Conservation (phyloP, 1,140 invertebrate species). For the Meloidogyne hapla region DNA sequence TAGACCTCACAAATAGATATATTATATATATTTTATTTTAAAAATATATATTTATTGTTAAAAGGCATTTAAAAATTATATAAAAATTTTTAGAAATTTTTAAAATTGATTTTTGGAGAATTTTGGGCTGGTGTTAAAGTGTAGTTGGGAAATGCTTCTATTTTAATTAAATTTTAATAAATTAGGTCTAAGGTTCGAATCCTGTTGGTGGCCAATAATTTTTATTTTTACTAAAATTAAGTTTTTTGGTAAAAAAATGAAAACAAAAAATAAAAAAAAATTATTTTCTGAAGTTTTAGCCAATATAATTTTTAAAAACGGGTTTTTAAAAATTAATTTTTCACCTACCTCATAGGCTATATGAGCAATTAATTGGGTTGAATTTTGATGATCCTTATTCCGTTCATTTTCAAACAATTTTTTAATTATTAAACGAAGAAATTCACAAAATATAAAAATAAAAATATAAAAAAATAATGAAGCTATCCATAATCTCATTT, state of each 20-base stretch:
- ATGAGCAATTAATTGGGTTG: background rate
- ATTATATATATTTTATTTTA: too few species aligned
- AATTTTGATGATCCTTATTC: background rate
- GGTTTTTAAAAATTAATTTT: too few species aligned
- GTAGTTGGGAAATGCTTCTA: background rate
- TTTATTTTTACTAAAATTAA: background rate
- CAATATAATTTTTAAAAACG: too few species aligned
- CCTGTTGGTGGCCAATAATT: background rate
- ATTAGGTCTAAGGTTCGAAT: background rate
- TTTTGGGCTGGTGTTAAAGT: background rate
- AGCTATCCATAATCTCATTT: slow-evolving; percentile 25
- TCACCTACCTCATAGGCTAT: slow-evolving; percentile 17
- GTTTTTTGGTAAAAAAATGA: background rate
- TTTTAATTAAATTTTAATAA: background rate
- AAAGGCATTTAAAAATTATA: too few species aligned
- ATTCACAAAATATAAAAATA: slow-evolving; percentile 22
- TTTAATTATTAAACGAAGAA: slow-evolving; percentile 5
- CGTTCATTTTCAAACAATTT: background rate
- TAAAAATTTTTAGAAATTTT: too few species aligned
- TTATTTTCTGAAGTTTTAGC: too few species aligned
- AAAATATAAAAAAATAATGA: slow-evolving; percentile 19
- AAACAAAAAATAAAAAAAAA: slow-evolving; percentile 6
- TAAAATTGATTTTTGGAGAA: too few species aligned
- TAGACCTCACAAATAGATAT: too few species aligned
- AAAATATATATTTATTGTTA: too few species aligned